A percentile compares a stretch with the other conserved stretches of the same genome.
Evolutionary conservation across 2,113 vertebrate genomes (phyloP).

Genomic region (Sinosuthora webbiana): DNA sequence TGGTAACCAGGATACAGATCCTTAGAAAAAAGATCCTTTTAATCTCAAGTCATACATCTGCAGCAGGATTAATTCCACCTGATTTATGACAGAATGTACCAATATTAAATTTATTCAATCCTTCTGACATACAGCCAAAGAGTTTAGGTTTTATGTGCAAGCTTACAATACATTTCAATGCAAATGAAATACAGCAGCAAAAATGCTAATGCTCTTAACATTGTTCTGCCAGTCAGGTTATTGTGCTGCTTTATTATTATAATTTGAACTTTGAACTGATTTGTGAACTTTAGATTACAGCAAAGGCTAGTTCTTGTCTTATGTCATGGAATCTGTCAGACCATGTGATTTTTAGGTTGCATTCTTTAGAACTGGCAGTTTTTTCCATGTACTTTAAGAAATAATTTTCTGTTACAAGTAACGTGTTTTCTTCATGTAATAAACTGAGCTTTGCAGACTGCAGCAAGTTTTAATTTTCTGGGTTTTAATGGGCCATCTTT

Average conservation of each 20-base stretch:
- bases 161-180: not conserved
- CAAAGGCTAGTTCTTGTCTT: not conserved
- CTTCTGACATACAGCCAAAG: not conserved
- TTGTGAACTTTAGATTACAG: not conserved
- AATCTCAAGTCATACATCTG: not conserved
- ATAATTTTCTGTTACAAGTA: not conserved
- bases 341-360: not conserved
- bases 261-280: not conserved
- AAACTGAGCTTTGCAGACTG: not conserved
- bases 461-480: not conserved
- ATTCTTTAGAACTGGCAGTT: not conserved
- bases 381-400: not conserved
- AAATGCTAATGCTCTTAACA: not conserved
- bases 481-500: not conserved
- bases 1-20: not conserved
- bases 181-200: not conserved
- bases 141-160: not conserved
- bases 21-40: not conserved
- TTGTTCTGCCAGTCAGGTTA: not conserved
- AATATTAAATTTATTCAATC: not conserved
- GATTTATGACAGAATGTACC: not conserved
- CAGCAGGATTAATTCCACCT: not conserved
- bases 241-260: not conserved
- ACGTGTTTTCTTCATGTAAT: not conserved
- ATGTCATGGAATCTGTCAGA: not conserved